Base-by-base conservation (phyloP, 2,797 vertebrate species). In the Pelodytes ibericus region DNA sequence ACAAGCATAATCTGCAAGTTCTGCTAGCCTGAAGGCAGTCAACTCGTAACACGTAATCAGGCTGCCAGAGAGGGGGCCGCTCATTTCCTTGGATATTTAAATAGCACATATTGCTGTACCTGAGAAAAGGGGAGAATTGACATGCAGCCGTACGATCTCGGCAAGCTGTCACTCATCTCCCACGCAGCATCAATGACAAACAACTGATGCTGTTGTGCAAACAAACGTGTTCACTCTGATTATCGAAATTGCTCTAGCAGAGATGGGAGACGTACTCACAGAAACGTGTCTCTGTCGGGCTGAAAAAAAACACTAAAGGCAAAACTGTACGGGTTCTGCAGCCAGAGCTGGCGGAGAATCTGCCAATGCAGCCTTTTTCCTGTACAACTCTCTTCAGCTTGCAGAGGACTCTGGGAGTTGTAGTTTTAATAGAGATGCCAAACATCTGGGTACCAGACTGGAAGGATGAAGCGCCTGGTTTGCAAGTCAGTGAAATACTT, bases 111-210 rank as follows among this genome's bases (percentile, higher is more conserved):
- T 9, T 53, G 25, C 1, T 0, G 66, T 39, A 84, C 39, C 79
- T 75, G n/a, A 58, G 63, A 63, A 31, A 61, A 36, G 71, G 63
- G 36, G 30, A 82, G 58, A 16, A 24, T 20, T 18, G 66, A 72
- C 56, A n/a, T 47, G 0, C 22, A 67, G 73, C 49, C 16, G 36
- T 41, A 62, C 36, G 36, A 62, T 36, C 5, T 36, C 36, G 20
- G 24, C 56, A 66, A 39, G n/a, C 22, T 60, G 67, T 81, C 78
- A 77, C 25, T 80, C 67, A 33, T 29, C 75, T 71, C 64, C 77
- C 63, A 13, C 0, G 22, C 74, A 25, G 1, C 16, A 59, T 61
- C 75, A 18, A 31, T 33, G 79, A 49, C 75, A 71, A 72, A 62
- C 62, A 62, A 18, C 2, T 25, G 30, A 53, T 56, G 66, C 49